Evolutionary conservation across 2,797 vertebrate genomes (phyloP), one percentile per base, ranked within the genome.

Genomic region (Spizella passerina): DNA sequence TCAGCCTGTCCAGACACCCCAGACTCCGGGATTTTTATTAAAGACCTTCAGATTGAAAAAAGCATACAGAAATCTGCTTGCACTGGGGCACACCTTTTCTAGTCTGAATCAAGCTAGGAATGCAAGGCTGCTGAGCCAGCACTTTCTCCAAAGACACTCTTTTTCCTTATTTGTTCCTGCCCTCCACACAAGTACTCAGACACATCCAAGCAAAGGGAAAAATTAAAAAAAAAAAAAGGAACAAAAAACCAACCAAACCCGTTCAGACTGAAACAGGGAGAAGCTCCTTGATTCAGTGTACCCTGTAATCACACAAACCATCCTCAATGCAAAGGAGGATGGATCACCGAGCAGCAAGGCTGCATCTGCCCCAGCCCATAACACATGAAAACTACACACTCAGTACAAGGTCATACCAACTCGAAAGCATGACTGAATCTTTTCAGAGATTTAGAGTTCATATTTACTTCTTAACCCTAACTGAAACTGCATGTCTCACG

Each of bases 401-500:
- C 15, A 43, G 15, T 4, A 39, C 21, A 75, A 66, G 57, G 19
- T 34, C 41, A 30, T 1, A 46, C 12, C 26, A 70, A 23, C 5
- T 60, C 9, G 1, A 13, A 57, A 34, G 24, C 26, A 55, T 2
- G 12, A 4, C 17, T 22, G 23, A 60, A 26, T 9, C 38, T 46
- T 73, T 66, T 41, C 77, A 21, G 60, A 77, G 9, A 49, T 57
- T 76, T 22, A 10, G 7, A 53, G 17, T 5, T 53, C 11, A 3
- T 30, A 24, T 8, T 41, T 60, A 30, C 15, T 52, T 64, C 73
- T 63, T n/a, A 78, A 82, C 8, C 21, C 4, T 38, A 68, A 39
- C 1, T 24, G 30, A 78, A 68, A 44, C 7, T 7, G 18, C 4
- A 3, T 0, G 6, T 38, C 19, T 73, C 7, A 2, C 0, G 4